These are phyloP conservation scores for Raja brachyura DNA, from an alignment of 2,113 vertebrate species.

Conservation along the genomic window DNA sequence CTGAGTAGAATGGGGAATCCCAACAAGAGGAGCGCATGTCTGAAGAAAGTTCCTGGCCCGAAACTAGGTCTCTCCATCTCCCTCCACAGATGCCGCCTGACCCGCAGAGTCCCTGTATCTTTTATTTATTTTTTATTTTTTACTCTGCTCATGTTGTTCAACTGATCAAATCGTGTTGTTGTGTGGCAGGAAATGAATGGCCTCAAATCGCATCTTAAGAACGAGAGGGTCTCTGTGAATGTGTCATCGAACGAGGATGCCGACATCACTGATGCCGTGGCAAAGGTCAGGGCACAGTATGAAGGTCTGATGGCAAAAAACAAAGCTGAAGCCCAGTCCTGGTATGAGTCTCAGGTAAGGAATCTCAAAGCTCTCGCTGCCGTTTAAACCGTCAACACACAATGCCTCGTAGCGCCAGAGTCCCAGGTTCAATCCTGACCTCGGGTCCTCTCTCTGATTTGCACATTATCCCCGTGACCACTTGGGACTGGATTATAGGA, in stretches of 20 bases:
- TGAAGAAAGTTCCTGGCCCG: no score
- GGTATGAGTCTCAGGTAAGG: constrained; percentile 66
- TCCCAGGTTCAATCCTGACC: no score
- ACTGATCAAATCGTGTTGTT: background rate
- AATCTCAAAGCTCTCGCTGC: background rate
- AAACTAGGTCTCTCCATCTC: no score
- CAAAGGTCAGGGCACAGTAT: constrained; percentile 64
- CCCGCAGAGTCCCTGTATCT: no score
- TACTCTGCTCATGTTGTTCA: background rate
- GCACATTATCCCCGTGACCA: no score
- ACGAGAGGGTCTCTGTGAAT: constrained; percentile 63
- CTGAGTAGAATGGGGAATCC: no score
- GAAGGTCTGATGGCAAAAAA: constrained; percentile 65
- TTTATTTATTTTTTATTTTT: no score
- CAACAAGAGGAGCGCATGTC: no score
- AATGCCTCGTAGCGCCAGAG: no score
- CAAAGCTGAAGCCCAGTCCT: constrained; percentile 65
- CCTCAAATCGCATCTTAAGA: constrained; percentile 53
- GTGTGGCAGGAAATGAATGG: constrained; percentile 53
- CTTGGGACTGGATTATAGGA: no score
- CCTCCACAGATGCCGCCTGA: no score
- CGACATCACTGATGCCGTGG: constrained; percentile 59
- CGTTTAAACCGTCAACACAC: background rate
- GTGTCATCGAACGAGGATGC: constrained; percentile 59
- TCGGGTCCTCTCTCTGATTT: no score